Evolutionary conservation across 2,888 invertebrate genomes (phyloP).

Genomic region (Drosophila imparisetae): DNA sequence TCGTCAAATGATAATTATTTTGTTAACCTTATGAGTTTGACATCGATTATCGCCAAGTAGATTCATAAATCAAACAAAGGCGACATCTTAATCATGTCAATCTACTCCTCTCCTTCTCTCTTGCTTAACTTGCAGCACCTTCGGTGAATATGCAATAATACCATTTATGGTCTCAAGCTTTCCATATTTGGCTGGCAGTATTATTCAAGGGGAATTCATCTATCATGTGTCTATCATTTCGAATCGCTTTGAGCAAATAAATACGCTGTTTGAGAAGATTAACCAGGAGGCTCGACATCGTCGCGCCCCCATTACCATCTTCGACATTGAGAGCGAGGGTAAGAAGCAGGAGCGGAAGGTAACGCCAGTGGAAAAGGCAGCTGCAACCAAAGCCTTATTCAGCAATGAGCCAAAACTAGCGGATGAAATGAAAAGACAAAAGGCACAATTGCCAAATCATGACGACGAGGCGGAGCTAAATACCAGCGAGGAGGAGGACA

Average conservation of each 20-base stretch:
- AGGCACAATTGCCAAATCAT: conserved; percentile 18
- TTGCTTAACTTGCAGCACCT: conserved; percentile 53
- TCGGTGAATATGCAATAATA: conserved; percentile 69
- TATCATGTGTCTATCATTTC: conserved; percentile 82
- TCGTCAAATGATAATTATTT: neutral
- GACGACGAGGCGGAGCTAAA: conserved; percentile 53
- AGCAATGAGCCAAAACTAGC: conserved; percentile 54
- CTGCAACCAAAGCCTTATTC: conserved; percentile 43
- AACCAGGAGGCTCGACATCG: conserved; percentile 80
- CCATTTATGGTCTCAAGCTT: conserved; percentile 79
- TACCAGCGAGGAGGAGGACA: conserved; percentile 66
- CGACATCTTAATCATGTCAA: neutral
- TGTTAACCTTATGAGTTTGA: neutral
- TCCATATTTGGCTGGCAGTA: conserved; percentile 80
- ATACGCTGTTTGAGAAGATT: conserved; percentile 81
- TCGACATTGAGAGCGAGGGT: conserved; percentile 81
- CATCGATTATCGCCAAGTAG: neutral
- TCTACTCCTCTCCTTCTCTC: neutral
- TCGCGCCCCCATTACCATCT: conserved; percentile 75
- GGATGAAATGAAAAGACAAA: conserved; percentile 59
- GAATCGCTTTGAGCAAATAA: conserved; percentile 81
- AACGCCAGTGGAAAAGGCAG: conserved; percentile 27
- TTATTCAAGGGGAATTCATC: conserved; percentile 83
- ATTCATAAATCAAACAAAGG: conserved; percentile 1
- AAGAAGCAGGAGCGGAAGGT: conserved; percentile 58